Evolutionary conservation across 2,888 invertebrate species (phyloP).

Genomic region (Zaprionus bogoriensis): DNA sequence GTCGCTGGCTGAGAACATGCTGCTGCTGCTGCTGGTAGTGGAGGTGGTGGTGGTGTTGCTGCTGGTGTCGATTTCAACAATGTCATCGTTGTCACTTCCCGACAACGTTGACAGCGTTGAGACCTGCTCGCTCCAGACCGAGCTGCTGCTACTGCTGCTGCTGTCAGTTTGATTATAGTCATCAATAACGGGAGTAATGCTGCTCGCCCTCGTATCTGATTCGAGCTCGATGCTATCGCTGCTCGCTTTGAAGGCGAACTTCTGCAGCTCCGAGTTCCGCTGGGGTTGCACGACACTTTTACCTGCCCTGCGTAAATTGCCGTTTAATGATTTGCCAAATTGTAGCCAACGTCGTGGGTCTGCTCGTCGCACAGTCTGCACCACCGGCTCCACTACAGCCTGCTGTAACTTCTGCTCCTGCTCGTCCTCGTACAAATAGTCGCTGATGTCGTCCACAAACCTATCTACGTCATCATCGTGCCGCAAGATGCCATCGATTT

Average conservation of each 20-base stretch:
- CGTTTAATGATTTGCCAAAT: constrained; percentile 81
- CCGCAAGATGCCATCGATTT: constrained; percentile 79
- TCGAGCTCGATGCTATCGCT: constrained; percentile 39
- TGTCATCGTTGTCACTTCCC: constrained; percentile 61
- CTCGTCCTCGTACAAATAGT: constrained; percentile 66
- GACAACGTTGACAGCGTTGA: constrained; percentile 34
- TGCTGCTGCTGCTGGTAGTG: constrained; percentile 12
- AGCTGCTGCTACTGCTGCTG: constrained; percentile 36
- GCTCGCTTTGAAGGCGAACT: constrained; percentile 23
- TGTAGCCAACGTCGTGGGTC: constrained; percentile 48
- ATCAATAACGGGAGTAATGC: constrained; percentile 65
- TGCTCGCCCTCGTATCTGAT: constrained; percentile 45
- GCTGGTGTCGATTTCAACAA: constrained; percentile 70
- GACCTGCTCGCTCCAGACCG: constrained; percentile 1
- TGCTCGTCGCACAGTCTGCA: no score
- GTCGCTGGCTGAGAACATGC: constrained; percentile 31
- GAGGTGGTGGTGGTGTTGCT: constrained; percentile 9
- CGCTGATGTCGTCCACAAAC: constrained; percentile 51
- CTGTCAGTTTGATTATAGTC: constrained; percentile 78
- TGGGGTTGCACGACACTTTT: constrained; percentile 57
- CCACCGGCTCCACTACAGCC: constrained; percentile 2
- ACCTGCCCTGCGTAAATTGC: constrained; percentile 76
- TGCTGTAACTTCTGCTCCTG: constrained; percentile 29
- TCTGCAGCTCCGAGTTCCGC: constrained; percentile 12
- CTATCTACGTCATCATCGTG: constrained; percentile 21